Evolutionary conservation across 2,113 vertebrate genomes (phyloP), one percentile per base, ranked within the genome.

Genomic region (Austrofundulus limnaeus): DNA sequence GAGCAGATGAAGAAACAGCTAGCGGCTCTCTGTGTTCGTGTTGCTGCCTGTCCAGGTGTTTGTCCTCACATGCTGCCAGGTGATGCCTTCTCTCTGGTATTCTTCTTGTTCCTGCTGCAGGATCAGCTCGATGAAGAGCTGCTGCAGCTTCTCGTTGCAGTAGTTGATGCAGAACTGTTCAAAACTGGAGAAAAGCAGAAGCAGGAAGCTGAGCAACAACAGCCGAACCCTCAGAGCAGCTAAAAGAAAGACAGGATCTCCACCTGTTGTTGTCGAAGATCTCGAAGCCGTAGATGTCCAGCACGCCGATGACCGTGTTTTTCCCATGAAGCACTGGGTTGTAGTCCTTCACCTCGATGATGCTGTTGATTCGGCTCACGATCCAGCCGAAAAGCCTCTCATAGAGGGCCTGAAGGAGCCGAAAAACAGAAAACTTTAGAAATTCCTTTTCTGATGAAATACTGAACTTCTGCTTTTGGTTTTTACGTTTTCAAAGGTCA

Each of bases 101-200:
- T 98, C 96, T 0, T 89, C 92, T 45, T 98, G 96, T 24, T 96
- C 96, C 85, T 98, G 96, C 10, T 89, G 85, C 23, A 98, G 93
- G 85, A 98, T 94, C 42, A 97, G 90, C 85, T 93, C 94, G 28
- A 97, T 96, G 85, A 97, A 98, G 17, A 95, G 93, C 85, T 97
- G 94, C 90, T 98, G 96, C 17, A 96, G 93, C 80, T 95, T 98
- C 93, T 98, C 92, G 0, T 95, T 96, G 81, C 94, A 92, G 64
- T 94, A 96, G 90, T 96, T 96, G 81, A 95, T 97, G 87, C 95
- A 97, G 88, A 98, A 95, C 91, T 98, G 95, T 66, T 97, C 96
- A 0, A 96, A 97, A 71, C 95, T 97, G 91, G 0, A 0, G 37
- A 16, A 46, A 41, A 6, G 75, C 20, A 51, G 15, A 37, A 64